These are phyloP conservation scores for Homalodisca vitripennis DNA, from an alignment of 1,140 invertebrate genomes.

Conservation along the genomic window DNA sequence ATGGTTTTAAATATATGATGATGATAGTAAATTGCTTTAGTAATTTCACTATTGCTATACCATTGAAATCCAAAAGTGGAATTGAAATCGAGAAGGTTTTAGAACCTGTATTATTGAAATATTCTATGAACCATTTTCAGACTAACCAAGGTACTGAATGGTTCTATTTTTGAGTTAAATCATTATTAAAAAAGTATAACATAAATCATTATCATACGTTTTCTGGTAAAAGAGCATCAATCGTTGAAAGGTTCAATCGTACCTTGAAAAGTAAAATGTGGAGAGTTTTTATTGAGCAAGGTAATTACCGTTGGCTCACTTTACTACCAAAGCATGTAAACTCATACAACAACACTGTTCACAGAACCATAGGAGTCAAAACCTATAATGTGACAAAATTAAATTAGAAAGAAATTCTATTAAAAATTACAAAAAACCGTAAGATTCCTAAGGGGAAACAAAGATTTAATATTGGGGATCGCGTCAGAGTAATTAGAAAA, in stretches of 20 bases:
- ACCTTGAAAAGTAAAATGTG: slow-evolving; percentile 51
- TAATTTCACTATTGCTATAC: slow-evolving; percentile 50
- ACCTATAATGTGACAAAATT: slow-evolving; percentile 44
- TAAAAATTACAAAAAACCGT: slow-evolving; percentile 23
- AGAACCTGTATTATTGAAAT: slow-evolving; percentile 31
- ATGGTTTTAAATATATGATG: slow-evolving; percentile 49
- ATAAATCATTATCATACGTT: slow-evolving; percentile 51
- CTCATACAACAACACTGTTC: slow-evolving; percentile 49
- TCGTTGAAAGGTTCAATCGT: slow-evolving; percentile 51
- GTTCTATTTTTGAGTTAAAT: slow-evolving; percentile 45
- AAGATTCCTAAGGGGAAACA: slow-evolving; percentile 33
- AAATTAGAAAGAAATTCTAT: slow-evolving; percentile 38
- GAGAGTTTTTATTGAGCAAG: slow-evolving; percentile 43
- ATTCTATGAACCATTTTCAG: slow-evolving; percentile 46
- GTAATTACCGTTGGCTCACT: slow-evolving; percentile 42
- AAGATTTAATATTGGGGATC: slow-evolving; percentile 37
- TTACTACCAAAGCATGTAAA: slow-evolving; percentile 45
- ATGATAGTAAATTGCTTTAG: slow-evolving; percentile 51
- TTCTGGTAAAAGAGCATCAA: slow-evolving; percentile 49
- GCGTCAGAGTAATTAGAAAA: slow-evolving; percentile 36
- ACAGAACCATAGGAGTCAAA: slow-evolving; percentile 48
- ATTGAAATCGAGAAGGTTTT: slow-evolving; percentile 43
- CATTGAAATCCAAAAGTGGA: slow-evolving; percentile 51
- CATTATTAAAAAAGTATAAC: slow-evolving; percentile 44
- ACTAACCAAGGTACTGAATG: slow-evolving; percentile 51